Conservation (phyloP, 1,140 invertebrate species). For the Rhyacophila brunnea region DNA sequence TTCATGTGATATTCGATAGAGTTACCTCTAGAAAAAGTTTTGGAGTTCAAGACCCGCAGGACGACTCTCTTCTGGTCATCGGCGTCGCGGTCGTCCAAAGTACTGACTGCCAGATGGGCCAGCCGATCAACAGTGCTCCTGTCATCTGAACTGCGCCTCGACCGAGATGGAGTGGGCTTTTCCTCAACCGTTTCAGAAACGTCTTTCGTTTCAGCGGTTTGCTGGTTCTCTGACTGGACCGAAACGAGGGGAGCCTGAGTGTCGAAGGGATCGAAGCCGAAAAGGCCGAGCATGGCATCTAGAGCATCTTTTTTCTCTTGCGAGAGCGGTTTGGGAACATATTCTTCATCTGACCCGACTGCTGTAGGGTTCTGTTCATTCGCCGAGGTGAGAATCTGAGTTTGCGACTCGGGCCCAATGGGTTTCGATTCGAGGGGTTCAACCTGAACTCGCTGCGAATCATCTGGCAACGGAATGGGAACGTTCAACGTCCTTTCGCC, state of each 20-base stretch:
- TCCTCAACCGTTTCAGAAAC: background rate
- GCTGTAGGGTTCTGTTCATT: no score
- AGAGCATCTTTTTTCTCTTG: slow-evolving; percentile 30
- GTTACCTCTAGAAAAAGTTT: slow-evolving; percentile 38
- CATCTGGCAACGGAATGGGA: no score
- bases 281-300: slow-evolving; percentile 24
- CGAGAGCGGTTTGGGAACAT: slow-evolving; percentile 3
- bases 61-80: slow-evolving; percentile 42
- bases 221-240: background rate
- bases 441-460: no score
- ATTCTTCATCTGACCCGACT: no score
- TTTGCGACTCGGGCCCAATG: no score
- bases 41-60: slow-evolving; percentile 40
- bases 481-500: background rate
- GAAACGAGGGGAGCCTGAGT: no score
- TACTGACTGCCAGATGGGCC: slow-evolving; percentile 39
- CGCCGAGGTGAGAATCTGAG: no score
- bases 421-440: no score
- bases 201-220: background rate
- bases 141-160: background rate
- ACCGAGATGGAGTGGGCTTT: background rate
- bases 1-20: slow-evolving; percentile 41
- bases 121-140: slow-evolving; percentile 37
- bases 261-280: slow-evolving; percentile 13
- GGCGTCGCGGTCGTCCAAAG: slow-evolving; percentile 42